Evolutionary conservation across 2,888 invertebrate genomes (phyloP), one percentile per base, ranked within the genome.

Genomic region (Acrobasis suavella): DNA sequence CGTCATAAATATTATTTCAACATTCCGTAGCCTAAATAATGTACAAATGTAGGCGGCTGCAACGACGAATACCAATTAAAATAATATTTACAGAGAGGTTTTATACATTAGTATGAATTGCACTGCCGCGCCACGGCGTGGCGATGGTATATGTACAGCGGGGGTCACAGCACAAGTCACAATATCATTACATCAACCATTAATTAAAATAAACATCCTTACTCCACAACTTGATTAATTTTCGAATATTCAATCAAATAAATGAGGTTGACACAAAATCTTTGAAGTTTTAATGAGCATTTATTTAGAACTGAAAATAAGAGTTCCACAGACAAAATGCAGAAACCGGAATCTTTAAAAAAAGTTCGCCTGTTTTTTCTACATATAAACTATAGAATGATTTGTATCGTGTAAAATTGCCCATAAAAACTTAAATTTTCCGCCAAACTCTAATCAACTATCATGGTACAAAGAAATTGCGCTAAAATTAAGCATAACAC

Each of bases 1-100:
- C 89, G 67, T 80, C 80, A 85, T 89, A 91, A 91, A 91, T 91
- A 91, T 91, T 89, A 91, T 91, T 91, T 88, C 83, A 91, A 89
- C 76, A 84, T 78, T 81, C 74, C 77, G 75, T 77, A 82, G 77
- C 83, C 82, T 82, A 83, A 74, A 72, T 75, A 81, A 81, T 79
- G 75, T 86, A 86, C 83, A 86, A 73, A 69, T 64, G 62, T 70
- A 72, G 73, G 69, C 75, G 81, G 80, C 77, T 75, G 71, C 71
- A 67, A 71, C 70, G 71, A 77, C 78, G 72, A 76, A 78, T 75
- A 56, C 71, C 72, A 73, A 80, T 83, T 76, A 84, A 91, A 91
- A 91, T 90, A 91, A 91, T 90, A 91, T 91, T 91, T 89, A 91
- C 85, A 88, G 84, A 88, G 87, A 89, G 75, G 49, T 72, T 78